Base-by-base conservation (phyloP, 2,797 vertebrate species). In the Acomys russatus region DNA sequence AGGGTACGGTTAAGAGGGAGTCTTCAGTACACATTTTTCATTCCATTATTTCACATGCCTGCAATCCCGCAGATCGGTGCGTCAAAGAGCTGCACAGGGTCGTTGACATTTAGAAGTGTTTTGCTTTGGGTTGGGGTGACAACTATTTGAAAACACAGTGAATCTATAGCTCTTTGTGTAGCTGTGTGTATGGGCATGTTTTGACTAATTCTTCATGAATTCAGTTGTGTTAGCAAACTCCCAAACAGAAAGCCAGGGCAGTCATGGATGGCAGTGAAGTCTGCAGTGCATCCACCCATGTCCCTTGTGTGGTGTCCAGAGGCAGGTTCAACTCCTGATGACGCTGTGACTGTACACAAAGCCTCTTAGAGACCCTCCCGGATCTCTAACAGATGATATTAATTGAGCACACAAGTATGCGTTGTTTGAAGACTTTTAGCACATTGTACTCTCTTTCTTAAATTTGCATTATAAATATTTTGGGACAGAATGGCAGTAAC, bases 81-180 rank as follows among this genome's bases (percentile, higher is more conserved):
- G 9, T 89, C 56, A 77, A 4, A 92, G 4, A 73, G 61, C 63
- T 78, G 4, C 33, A 80, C 2, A 51, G 20, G 20, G 51, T 38
- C 76, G 20, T 64, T 71, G 51, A 28, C 73, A 89, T 68, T 59
- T 56, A 5, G 20, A 91, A 85, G 10, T 66, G 35, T 25, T 95
- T 79, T 84, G 51, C 73, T 92, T 92, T 85, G 23, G 6, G 9
- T 86, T 94, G 8, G 17, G 11, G 35, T 54, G 20, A 73, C 49
- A 59, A 73, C 38, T 97, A 4, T 83, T 73, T 90, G 70, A 56
- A 92, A 77, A 20, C 63, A 87, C 59, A 73, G 2, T 71, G 83
- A 56, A 22, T 83, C 49, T 77, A 44, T 64, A 92, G 83, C 73
- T 83, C 88, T 54, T 77, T 92, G 68, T 85, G 86, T n/a, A n/a